These are phyloP conservation scores for Leptodactylus fuscus DNA, from an alignment of 2,113 vertebrate genomes.

Conservation along the genomic window DNA sequence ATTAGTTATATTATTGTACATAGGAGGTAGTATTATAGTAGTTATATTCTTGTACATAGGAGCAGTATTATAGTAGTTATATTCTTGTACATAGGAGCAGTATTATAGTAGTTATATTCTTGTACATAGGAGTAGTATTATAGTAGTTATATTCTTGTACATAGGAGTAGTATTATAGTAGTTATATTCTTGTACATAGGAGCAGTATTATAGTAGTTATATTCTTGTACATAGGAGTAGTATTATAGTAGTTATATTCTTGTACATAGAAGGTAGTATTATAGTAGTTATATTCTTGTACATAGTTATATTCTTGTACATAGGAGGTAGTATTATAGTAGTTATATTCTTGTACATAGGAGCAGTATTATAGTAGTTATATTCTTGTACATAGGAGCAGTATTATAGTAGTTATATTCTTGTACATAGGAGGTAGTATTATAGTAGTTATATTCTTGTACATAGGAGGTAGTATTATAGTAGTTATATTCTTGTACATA, in stretches of 20 bases:
- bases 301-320: neutral
- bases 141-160: neutral
- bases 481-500: neutral
- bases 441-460: constrained; percentile 7
- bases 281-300: neutral
- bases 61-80: constrained; percentile 31
- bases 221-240: neutral
- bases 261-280: too few species aligned
- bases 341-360: neutral
- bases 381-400: too few species aligned
- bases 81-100: neutral
- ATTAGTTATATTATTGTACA: constrained; percentile 5
- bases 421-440: neutral
- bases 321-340: constrained; percentile 5
- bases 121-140: neutral
- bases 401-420: neutral
- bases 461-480: neutral
- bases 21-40: neutral
- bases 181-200: constrained; percentile 7
- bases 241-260: neutral
- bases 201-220: neutral
- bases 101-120: neutral
- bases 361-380: neutral
- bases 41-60: constrained; percentile 1
- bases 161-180: constrained; percentile 7